These are phyloP conservation scores for Cygnus buccinator DNA, from an alignment of 2,113 vertebrate species.

Conservation along the genomic window DNA sequence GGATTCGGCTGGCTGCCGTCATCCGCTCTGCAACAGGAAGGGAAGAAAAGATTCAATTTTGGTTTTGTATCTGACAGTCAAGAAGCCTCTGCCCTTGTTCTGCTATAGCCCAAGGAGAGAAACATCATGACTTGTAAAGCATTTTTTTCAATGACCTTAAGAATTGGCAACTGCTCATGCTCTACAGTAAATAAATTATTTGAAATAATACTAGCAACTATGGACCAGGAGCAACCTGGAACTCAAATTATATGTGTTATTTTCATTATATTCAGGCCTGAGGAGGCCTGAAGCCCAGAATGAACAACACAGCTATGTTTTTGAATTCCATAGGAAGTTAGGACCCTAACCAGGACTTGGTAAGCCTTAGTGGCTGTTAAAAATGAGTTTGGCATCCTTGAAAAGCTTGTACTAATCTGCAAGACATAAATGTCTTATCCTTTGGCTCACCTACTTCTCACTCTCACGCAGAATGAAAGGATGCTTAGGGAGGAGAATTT, in stretches of 20 bases:
- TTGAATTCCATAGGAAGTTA: not conserved
- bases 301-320: not conserved
- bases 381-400: not conserved
- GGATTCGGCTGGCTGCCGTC: conserved; percentile 79
- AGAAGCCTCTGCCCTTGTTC: not conserved
- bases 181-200: not conserved
- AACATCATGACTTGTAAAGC: not conserved
- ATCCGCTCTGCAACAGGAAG: conserved; percentile 78
- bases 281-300: not conserved
- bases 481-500: not conserved
- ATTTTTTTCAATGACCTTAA: not conserved
- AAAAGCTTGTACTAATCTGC: not conserved
- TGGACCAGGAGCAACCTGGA: not conserved
- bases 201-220: not conserved
- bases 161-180: not conserved
- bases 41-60: not conserved
- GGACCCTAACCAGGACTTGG: not conserved
- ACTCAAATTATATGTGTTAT: not conserved
- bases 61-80: not conserved
- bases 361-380: not conserved
- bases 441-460: not conserved
- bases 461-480: not conserved
- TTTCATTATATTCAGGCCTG: not conserved
- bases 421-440: not conserved
- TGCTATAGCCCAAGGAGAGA: not conserved